Evolutionary conservation across 2,888 invertebrate genomes (phyloP).

Genomic region (Pristionchus fissidentatus): DNA sequence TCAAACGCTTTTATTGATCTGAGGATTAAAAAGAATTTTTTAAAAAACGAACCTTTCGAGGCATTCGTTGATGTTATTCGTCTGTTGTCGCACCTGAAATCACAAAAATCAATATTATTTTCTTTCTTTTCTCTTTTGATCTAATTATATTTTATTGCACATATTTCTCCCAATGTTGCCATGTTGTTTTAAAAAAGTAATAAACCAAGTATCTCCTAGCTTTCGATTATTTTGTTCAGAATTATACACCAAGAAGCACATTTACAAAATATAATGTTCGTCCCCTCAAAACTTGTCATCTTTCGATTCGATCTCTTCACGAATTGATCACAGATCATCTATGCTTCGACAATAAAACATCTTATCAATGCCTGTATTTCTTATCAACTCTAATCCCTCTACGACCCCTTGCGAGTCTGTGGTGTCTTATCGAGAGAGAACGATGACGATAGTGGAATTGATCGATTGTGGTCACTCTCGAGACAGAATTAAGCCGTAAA

Average conservation of each 20-base stretch:
- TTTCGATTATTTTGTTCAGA: no score
- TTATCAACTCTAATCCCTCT: not conserved
- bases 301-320: not conserved
- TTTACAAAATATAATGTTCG: not conserved
- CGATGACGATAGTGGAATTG: not conserved
- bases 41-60: constrained; percentile 55
- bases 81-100: constrained; percentile 59
- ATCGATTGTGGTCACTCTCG: not conserved
- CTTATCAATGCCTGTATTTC: constrained; percentile 23
- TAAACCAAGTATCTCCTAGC: no score
- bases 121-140: no score
- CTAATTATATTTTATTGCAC: no score
- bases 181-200: no score
- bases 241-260: no score
- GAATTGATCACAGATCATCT: constrained; percentile 16
- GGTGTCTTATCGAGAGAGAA: not conserved
- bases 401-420: not conserved
- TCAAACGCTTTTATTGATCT: not conserved
- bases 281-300: not conserved
- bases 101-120: not conserved
- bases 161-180: no score
- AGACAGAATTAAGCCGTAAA: no score
- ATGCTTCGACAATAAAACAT: constrained; percentile 11
- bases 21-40: no score
- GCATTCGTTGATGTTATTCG: constrained; percentile 64